phyloP scores from a whole-genome alignment of 2,113 vertebrate species.

The Stigmatopora argus region DNA sequence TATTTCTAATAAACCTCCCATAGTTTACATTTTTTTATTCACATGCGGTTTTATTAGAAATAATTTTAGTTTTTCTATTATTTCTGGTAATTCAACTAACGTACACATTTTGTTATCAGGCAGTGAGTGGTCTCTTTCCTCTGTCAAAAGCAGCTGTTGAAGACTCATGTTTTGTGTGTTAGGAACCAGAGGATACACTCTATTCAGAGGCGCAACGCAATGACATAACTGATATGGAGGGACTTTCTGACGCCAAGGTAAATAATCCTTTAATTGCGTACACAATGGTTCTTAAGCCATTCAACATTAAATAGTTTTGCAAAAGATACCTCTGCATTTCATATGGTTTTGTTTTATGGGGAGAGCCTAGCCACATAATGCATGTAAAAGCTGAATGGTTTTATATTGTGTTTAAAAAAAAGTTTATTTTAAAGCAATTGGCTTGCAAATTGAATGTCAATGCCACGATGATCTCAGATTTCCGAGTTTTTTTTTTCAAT shows the following conservation, averaged over 20 bases:
- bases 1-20: not conserved
- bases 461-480: not conserved
- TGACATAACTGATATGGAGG: conserved; percentile 8
- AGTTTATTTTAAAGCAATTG: no score
- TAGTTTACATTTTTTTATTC: conserved; percentile 3
- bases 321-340: not conserved
- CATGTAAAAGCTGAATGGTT: not conserved
- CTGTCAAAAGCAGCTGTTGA: conserved; percentile 61
- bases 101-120: conserved; percentile 12
- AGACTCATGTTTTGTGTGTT: conserved; percentile 12
- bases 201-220: conserved; percentile 15
- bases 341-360: not conserved
- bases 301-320: not conserved
- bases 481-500: not conserved
- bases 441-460: not conserved
- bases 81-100: not conserved
- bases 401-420: not conserved
- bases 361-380: not conserved
- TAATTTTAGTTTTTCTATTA: not conserved
- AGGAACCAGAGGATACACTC: conserved; percentile 54
- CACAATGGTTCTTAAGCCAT: not conserved
- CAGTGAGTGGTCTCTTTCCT: conserved; percentile 4
- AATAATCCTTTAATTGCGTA: not conserved
- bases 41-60: not conserved
- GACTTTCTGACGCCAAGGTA: conserved; percentile 24